phyloP scores from a whole-genome alignment of 2,113 vertebrate genomes.

The Triplophysa siluroides region DNA sequence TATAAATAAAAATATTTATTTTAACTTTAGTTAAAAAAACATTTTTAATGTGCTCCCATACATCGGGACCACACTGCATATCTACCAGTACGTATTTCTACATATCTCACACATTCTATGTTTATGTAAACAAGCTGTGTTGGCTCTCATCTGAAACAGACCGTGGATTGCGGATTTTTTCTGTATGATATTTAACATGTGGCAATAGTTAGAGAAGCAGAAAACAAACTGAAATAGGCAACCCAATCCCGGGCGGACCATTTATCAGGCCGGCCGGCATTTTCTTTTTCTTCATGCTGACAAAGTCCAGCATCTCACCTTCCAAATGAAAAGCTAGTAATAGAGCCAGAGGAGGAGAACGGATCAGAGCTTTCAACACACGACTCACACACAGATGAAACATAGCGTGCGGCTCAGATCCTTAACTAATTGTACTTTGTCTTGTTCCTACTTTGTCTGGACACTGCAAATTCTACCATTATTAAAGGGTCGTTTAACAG shows the following conservation, averaged over 20 bases:
- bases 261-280: constrained; percentile 47
- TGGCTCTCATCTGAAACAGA: constrained; percentile 30
- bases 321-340: constrained; percentile 48
- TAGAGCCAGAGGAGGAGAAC: constrained; percentile 24
- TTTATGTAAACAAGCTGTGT: not conserved
- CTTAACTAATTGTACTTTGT: constrained; percentile 41
- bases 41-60: too few species aligned
- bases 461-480: constrained; percentile 11
- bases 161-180: constrained; percentile 42
- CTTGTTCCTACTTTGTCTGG: constrained; percentile 44
- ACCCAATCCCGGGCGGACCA: constrained; percentile 43
- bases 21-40: too few species aligned
- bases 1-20: too few species aligned
- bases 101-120: not conserved
- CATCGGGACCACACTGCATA: too few species aligned
- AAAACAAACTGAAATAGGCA: constrained; percentile 48
- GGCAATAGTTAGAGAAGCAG: constrained; percentile 54
- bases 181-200: constrained; percentile 58
- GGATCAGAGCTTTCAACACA: constrained; percentile 33
- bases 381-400: constrained; percentile 48
- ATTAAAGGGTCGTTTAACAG: not conserved
- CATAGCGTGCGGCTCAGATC: constrained; percentile 34
- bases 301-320: constrained; percentile 58
- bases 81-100: not conserved
- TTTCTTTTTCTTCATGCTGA: constrained; percentile 55